These are phyloP conservation scores for Helicorthomorpha holstii DNA, from an alignment of 1,140 invertebrate genomes.

Conservation along the genomic window DNA sequence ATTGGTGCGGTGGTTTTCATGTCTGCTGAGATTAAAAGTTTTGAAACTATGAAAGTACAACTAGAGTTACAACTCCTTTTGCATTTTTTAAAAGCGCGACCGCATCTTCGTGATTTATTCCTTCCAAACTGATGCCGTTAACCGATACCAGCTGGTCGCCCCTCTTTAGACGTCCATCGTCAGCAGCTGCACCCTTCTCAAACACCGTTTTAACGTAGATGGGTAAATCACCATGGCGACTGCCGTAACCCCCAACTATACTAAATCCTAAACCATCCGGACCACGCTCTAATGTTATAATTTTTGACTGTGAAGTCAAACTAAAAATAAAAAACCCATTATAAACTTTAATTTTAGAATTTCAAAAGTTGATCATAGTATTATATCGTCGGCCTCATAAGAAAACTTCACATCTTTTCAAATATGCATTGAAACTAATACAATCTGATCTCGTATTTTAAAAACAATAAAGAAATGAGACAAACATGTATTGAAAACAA, in stretches of 20 bases:
- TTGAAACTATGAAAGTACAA: slow-evolving; percentile 29
- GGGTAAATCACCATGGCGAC: slow-evolving; percentile 54
- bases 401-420: too few species aligned
- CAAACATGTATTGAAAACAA: too few species aligned
- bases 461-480: too few species aligned
- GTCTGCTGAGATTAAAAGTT: too few species aligned
- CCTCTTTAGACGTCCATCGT: slow-evolving; percentile 40
- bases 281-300: slow-evolving; percentile 46
- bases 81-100: slow-evolving; percentile 39
- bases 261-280: slow-evolving; percentile 58
- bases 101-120: slow-evolving; percentile 40
- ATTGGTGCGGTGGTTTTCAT: too few species aligned
- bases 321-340: not conserved
- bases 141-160: slow-evolving; percentile 42
- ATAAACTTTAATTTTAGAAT: not conserved
- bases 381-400: too few species aligned
- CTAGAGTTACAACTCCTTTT: slow-evolving; percentile 34
- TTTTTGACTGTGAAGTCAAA: slow-evolving; percentile 10
- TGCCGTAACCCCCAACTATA: slow-evolving; percentile 59
- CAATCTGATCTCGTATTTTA: too few species aligned
- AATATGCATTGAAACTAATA: too few species aligned
- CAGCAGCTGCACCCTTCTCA: slow-evolving; percentile 50
- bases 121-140: slow-evolving; percentile 33
- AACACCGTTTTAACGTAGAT: slow-evolving; percentile 72
- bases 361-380: too few species aligned